A percentile compares a stretch with the other conserved stretches of the same genome.
These are phyloP conservation scores for Schlechtendalia chinensis DNA, from an alignment of 1,140 invertebrate genomes.

Conservation along the genomic window DNA sequence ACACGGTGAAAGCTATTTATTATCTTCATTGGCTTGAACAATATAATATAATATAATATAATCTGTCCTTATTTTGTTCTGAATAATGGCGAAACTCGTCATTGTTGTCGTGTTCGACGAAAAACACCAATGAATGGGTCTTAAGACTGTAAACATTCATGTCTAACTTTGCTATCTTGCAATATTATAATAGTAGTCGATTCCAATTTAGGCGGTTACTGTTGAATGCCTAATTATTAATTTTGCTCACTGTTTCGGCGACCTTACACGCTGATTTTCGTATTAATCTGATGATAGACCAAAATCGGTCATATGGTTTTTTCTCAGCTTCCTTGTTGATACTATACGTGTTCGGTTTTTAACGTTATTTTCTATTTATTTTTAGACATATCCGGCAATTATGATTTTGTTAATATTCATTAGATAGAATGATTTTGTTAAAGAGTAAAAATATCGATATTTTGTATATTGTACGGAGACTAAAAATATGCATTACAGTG, in stretches of 20 bases:
- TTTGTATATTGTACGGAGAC: not conserved
- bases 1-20: conserved; percentile 41
- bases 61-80: conserved; percentile 38
- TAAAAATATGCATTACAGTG: not conserved
- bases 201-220: conserved; percentile 34
- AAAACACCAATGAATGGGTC: conserved; percentile 27
- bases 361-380: not conserved
- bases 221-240: conserved; percentile 32
- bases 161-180: conserved; percentile 34
- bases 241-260: not conserved
- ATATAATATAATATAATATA: too few relatives aligned
- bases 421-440: not conserved
- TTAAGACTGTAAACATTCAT: conserved; percentile 17
- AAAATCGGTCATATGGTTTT: not conserved
- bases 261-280: conserved; percentile 38
- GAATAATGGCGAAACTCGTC: conserved; percentile 36
- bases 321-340: not conserved
- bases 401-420: not conserved
- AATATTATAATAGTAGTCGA: conserved; percentile 5
- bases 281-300: not conserved
- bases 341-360: not conserved
- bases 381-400: too few relatives aligned
- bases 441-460: not conserved
- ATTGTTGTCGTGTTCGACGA: not conserved
- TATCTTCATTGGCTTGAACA: conserved; percentile 40